These are phyloP conservation scores for Melanotaenia trifasciata DNA, from an alignment of 2,797 vertebrate species.

Conservation along the genomic window DNA sequence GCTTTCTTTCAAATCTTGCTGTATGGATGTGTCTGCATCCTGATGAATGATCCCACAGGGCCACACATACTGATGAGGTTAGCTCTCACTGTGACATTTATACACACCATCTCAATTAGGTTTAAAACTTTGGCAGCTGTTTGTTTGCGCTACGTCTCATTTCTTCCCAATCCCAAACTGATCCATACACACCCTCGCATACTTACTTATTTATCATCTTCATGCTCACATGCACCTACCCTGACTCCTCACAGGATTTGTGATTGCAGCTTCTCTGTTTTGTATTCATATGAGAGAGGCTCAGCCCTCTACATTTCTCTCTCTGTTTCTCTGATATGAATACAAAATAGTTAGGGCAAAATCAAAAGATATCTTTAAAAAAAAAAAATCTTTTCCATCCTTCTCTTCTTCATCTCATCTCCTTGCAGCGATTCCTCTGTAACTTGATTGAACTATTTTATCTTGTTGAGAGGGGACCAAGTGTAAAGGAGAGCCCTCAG, in stretches of 20 bases:
- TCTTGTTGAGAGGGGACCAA: slow-evolving; percentile 58
- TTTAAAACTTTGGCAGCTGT: slow-evolving; percentile 21
- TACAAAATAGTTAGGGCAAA: slow-evolving; percentile 70
- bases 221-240: slow-evolving; percentile 54
- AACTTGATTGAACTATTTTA: slow-evolving; percentile 63
- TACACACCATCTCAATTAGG: slow-evolving; percentile 43
- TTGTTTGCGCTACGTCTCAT: slow-evolving; percentile 19
- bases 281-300: slow-evolving; percentile 65
- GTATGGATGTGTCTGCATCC: slow-evolving; percentile 28
- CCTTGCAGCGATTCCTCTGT: slow-evolving; percentile 56
- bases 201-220: slow-evolving; percentile 66
- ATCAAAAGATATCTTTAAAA: slow-evolving; percentile 53
- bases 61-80: slow-evolving; percentile 36
- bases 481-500: slow-evolving; percentile 59
- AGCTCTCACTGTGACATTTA: slow-evolving; percentile 30
- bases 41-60: slow-evolving; percentile 55
- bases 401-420: slow-evolving; percentile 35
- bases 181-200: slow-evolving; percentile 19
- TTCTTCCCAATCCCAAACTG: slow-evolving; percentile 29
- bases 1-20: slow-evolving; percentile 26
- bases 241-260: slow-evolving; percentile 61
- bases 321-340: slow-evolving; percentile 71
- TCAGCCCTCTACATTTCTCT: slow-evolving; percentile 50
- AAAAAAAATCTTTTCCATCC: slow-evolving; percentile 52
- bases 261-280: slow-evolving; percentile 69